A percentile compares a stretch with the other conserved stretches of the same genome.
Evolutionary conservation across 2,888 invertebrate species (phyloP).

Genomic region (Ochropleura leucogaster): DNA sequence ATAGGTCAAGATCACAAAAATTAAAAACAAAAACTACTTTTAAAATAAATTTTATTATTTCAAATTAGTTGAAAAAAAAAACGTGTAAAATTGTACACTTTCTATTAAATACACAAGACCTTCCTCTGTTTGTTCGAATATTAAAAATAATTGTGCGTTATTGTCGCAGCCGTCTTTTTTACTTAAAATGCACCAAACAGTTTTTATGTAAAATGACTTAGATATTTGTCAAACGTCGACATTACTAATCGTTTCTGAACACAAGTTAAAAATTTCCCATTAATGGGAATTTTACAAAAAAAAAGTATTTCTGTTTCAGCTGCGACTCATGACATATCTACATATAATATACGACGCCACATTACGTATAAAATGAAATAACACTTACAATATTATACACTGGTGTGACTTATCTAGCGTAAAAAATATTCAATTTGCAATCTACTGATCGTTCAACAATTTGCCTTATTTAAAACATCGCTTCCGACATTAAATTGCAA

Average conservation of each 20-base stretch:
- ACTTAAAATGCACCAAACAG: conserved; percentile 42
- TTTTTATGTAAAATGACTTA: conserved; percentile 58
- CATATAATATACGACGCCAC: conserved; percentile 64
- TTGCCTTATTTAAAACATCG: conserved; percentile 69
- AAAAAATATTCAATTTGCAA: conserved; percentile 69
- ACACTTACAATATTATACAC: conserved; percentile 76
- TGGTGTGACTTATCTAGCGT: conserved; percentile 69
- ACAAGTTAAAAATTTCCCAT: conserved; percentile 22
- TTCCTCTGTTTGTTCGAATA: conserved; percentile 65
- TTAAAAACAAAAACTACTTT: conserved; percentile 59
- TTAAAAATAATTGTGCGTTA: conserved; percentile 63
- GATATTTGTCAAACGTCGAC: conserved; percentile 47
- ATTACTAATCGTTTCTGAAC: conserved; percentile 21
- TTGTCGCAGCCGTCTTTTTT: conserved; percentile 54
- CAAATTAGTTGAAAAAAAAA: conserved; percentile 59
- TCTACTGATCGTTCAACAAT: conserved; percentile 66
- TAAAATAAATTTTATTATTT: conserved; percentile 64
- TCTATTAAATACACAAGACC: conserved; percentile 57
- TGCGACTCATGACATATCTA: conserved; percentile 64
- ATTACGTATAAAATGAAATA: conserved; percentile 72
- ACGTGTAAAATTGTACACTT: conserved; percentile 68
- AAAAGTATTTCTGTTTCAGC: conserved; percentile 35
- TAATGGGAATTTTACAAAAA: conserved; percentile 11
- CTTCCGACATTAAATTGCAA: conserved; percentile 71
- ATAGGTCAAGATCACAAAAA: conserved; percentile 50